These are phyloP conservation scores for Miltochrista miniata DNA, from an alignment of 2,888 invertebrate genomes.

Conservation along the genomic window DNA sequence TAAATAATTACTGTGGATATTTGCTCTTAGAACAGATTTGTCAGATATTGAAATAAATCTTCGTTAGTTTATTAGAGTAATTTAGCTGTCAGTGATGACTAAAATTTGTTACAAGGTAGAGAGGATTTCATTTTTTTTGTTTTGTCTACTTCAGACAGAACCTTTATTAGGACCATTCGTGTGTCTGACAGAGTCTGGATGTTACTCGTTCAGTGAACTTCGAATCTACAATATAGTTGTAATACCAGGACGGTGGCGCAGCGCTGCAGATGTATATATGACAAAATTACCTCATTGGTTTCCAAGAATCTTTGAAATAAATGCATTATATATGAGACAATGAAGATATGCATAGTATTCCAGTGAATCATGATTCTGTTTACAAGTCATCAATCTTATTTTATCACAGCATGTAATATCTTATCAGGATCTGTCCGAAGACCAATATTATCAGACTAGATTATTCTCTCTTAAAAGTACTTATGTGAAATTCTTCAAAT, in stretches of 20 bases:
- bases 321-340: background rate
- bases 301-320: background rate
- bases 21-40: conserved; percentile 17
- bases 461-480: conserved; percentile 18
- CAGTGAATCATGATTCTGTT: background rate
- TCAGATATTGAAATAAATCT: background rate
- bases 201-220: too few relatives aligned
- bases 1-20: conserved; percentile 18
- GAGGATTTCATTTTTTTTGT: too few relatives aligned
- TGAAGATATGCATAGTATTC: background rate
- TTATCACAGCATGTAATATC: background rate
- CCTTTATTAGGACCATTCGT: too few relatives aligned
- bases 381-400: conserved; percentile 5
- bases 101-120: too few relatives aligned
- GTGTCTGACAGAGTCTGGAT: too few relatives aligned
- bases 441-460: conserved; percentile 9
- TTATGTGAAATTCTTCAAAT: conserved; percentile 35
- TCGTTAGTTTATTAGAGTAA: too few relatives aligned
- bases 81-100: too few relatives aligned
- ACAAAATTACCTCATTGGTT: background rate
- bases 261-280: too few relatives aligned
- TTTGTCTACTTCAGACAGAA: too few relatives aligned
- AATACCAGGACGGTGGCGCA: too few relatives aligned
- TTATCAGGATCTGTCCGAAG: background rate
- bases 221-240: too few relatives aligned